Evolutionary conservation across 2,888 invertebrate species (phyloP), one percentile per base, ranked within the genome.

Genomic region (Noctua janthina): DNA sequence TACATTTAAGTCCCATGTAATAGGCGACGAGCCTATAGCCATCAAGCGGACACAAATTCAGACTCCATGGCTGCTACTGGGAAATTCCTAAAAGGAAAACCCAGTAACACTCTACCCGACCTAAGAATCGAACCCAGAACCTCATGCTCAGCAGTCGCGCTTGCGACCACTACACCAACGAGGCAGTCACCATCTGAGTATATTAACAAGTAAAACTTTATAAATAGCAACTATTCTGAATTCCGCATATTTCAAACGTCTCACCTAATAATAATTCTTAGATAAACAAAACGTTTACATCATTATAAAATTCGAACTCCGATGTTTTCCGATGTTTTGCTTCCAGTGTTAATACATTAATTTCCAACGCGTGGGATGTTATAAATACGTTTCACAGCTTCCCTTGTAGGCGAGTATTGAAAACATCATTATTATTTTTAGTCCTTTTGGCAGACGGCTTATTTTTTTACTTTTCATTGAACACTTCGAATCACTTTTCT

Each of bases 401-500:
- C 86, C 87, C 87, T 90, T 91, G 89, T 89, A 76, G 73, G 78
- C 76, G 83, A 87, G 83, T 74, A 69, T 76, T 75, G 78, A 11
- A 83, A 76, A 86, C 92, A 92, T 92, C 91, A 93, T 80, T 79
- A 89, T 90, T 94, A 94, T 93, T 93, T 93, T 88, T 86, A 91
- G 91, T 85, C 73, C 70, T 90, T 92, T 93, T 93, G 93, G 92
- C 92, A 92, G 83, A 85, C 83, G 59, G 74, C 76, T 74, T 87
- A 79, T 86, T 90, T 90, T 91, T 90, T 89, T 73, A 49, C 71
- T 82, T 87, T 87, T 82, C 81, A 87, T 82, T 87, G 81, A 87
- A 86, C 78, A 79, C 74, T 89, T 90, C 90, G 91, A 90, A 87
- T 93, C 90, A 90, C 67, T 89, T 90, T 91, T 91, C 90, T 93